Percentiles rank a stretch among this genome's conserved stretches.
These are phyloP conservation scores for Datnioides undecimradiatus DNA, from an alignment of 2,113 vertebrate species.

Conservation along the genomic window DNA sequence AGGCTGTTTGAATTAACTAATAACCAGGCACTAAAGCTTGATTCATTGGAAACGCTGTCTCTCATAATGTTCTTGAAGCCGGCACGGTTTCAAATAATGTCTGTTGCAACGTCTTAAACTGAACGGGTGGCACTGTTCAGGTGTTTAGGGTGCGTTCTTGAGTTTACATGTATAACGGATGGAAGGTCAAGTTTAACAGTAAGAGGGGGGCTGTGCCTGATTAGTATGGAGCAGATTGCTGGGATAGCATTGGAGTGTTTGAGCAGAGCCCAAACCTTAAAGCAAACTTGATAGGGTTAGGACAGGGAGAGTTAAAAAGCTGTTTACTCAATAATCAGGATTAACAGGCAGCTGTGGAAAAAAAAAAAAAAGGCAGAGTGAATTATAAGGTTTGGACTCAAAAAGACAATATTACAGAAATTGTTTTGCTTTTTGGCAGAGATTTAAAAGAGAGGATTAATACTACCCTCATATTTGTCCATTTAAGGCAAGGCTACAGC, in stretches of 20 bases:
- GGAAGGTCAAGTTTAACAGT: background rate
- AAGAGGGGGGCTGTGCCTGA: too few species aligned
- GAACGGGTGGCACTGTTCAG: background rate
- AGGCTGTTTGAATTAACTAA: background rate
- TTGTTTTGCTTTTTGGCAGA: background rate
- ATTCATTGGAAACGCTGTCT: background rate
- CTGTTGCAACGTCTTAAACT: background rate
- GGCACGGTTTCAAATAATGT: background rate
- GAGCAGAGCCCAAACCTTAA: background rate
- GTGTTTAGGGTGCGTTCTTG: background rate
- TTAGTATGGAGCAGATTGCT: background rate
- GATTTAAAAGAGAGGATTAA: background rate
- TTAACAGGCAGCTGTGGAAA: background rate
- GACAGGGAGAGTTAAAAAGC: background rate
- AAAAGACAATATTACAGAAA: background rate
- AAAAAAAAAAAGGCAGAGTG: background rate
- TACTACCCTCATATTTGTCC: background rate
- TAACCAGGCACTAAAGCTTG: background rate
- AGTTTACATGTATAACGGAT: background rate
- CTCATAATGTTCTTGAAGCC: too few species aligned
- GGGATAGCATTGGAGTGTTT: background rate
- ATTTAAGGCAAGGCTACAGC: too few species aligned
- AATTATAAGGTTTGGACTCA: background rate
- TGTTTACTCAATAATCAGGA: slow-evolving; percentile 4
- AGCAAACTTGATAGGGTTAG: background rate